Percentiles rank a stretch among this genome's conserved stretches.
phyloP scores from a whole-genome alignment of 2,888 invertebrate species.

The Diaperis boleti region DNA sequence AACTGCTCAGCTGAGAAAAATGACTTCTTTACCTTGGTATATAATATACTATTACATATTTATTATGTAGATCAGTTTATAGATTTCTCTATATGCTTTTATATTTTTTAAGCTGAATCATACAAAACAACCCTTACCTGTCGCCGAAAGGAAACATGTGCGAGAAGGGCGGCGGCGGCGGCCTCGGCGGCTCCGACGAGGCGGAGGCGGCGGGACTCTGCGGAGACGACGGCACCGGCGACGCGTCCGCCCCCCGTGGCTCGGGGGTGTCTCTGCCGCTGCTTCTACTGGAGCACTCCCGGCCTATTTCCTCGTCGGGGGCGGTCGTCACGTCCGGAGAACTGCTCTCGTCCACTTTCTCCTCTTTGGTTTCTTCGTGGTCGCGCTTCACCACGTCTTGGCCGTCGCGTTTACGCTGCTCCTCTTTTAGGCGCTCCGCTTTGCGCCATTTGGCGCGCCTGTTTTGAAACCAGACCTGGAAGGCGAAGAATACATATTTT shows the following conservation, averaged over 20 bases:
- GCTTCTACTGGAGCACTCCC: constrained; percentile 63
- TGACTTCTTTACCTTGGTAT: too few relatives aligned
- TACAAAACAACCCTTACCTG: too few relatives aligned
- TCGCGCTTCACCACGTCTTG: constrained; percentile 75
- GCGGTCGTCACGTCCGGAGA: constrained; percentile 57
- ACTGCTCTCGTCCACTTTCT: constrained; percentile 66
- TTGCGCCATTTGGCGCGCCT: constrained; percentile 93
- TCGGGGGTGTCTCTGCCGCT: constrained; percentile 58
- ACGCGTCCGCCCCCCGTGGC: constrained; percentile 55
- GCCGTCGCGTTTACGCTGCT: constrained; percentile 86
- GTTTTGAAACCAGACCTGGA: constrained; percentile 94
- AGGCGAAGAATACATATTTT: constrained; percentile 37
- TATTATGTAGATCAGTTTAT: too few relatives aligned
- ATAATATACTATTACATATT: too few relatives aligned
- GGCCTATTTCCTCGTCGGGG: constrained; percentile 58
- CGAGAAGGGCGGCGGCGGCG: constrained; percentile 72
- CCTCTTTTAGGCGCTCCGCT: constrained; percentile 91
- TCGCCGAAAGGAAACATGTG: constrained; percentile 77
- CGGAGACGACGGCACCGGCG: constrained; percentile 64
- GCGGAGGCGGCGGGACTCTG: constrained; percentile 72
- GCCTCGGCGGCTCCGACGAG: constrained; percentile 72
- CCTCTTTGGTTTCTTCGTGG: constrained; percentile 69
- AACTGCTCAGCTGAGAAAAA: too few relatives aligned
- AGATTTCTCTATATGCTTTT: too few relatives aligned
- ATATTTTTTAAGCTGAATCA: too few relatives aligned